These are phyloP conservation scores for Chrysaora quinquecirrha DNA, from an alignment of 30 jellyfish, hydroid and myxozoan species.

Conservation along the genomic window DNA sequence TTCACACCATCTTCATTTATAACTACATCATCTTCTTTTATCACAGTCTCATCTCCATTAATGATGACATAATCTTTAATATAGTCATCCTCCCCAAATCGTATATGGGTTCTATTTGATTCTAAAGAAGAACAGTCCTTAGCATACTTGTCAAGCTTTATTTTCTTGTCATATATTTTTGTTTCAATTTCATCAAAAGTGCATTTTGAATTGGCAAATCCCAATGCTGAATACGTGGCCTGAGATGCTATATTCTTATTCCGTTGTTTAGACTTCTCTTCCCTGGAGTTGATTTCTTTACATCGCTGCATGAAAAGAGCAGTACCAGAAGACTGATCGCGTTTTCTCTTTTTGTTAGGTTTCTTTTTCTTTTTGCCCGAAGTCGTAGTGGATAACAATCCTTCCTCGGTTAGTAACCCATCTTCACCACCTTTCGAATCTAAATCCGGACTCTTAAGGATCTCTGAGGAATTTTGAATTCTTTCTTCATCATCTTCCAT, in stretches of 20 bases:
- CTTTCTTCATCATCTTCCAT: no score
- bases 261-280: background rate
- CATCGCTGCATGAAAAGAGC: constrained; percentile 33
- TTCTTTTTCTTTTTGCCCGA: background rate
- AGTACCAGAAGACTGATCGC: background rate
- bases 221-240: constrained; percentile 48
- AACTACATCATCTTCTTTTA: background rate
- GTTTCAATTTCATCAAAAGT: constrained; percentile 20
- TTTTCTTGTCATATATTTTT: constrained; percentile 26
- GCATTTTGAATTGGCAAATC: constrained; percentile 7
- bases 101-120: constrained; percentile 1
- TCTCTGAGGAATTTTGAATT: no score
- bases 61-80: background rate
- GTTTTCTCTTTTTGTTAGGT: background rate
- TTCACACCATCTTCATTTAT: no score
- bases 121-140: background rate
- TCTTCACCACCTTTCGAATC: background rate
- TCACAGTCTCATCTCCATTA: background rate
- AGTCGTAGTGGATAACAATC: background rate
- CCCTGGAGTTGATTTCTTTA: constrained; percentile 9
- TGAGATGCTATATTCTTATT: constrained; percentile 3
- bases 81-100: constrained; percentile 1
- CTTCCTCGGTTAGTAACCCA: background rate
- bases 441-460: no score
- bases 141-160: constrained; percentile 1